Evolutionary conservation across 2,888 invertebrate species (phyloP).

Genomic region (Drosophila maculinotata): DNA sequence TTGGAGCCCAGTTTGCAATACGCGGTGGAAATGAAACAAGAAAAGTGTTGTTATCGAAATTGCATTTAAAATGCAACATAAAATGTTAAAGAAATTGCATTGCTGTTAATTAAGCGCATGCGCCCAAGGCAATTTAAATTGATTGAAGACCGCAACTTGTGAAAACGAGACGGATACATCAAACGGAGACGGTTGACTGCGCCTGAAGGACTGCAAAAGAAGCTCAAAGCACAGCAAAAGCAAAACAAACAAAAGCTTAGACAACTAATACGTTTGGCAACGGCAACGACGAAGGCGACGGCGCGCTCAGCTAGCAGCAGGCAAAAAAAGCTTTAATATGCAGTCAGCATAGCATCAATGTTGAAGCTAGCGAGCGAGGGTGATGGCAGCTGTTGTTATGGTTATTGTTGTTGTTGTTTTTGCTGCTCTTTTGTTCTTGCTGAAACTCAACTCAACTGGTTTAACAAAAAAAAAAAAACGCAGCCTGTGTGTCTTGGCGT

Average conservation of each 20-base stretch:
- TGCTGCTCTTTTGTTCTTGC: slow-evolving; percentile 58
- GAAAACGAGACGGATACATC: slow-evolving; percentile 7
- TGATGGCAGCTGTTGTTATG: slow-evolving; percentile 44
- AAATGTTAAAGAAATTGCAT: slow-evolving; percentile 4
- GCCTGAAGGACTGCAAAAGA: slow-evolving; percentile 34
- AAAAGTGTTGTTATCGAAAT: slow-evolving; percentile 3
- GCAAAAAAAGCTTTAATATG: slow-evolving; percentile 64
- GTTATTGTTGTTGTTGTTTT: slow-evolving; percentile 30
- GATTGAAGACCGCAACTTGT: slow-evolving; percentile 4
- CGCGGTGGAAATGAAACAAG: slow-evolving; percentile 14
- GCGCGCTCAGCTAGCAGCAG: slow-evolving; percentile 32
- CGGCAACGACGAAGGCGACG: slow-evolving; percentile 20
- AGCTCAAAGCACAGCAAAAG: slow-evolving; percentile 20
- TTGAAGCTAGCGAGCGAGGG: slow-evolving; percentile 34
- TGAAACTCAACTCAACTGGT: slow-evolving; percentile 65
- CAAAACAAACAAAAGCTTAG: slow-evolving; percentile 55
- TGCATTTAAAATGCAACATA: slow-evolving; percentile 8
- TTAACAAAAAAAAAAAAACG: slow-evolving; percentile 62
- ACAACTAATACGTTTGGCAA: slow-evolving; percentile 28
- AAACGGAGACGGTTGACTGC: slow-evolving; percentile 12
- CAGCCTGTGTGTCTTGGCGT: slow-evolving; percentile 53
- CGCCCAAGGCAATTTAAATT: neutral
- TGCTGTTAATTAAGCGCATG: slow-evolving; percentile 9
- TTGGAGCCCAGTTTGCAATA: slow-evolving; percentile 12
- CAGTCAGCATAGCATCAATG: slow-evolving; percentile 70